Evolutionary conservation across 2,113 vertebrate species (phyloP), one percentile per base, ranked within the genome.

Genomic region (Heloderma charlesbogerti): DNA sequence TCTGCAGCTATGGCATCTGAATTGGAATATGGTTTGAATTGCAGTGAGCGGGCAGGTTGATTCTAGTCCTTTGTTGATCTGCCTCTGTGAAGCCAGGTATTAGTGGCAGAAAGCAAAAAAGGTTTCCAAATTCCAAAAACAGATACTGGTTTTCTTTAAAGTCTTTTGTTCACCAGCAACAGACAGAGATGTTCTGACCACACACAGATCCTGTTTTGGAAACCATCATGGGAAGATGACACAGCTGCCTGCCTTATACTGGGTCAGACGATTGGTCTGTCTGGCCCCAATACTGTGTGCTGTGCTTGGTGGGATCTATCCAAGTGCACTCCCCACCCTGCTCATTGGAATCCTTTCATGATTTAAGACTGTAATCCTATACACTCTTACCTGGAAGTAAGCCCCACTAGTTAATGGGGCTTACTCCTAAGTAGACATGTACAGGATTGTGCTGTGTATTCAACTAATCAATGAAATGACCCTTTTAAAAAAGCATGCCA

Each of bases 131-230:
- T 95, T 94, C 95, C 94, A 95, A 92, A 95, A 96, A 95, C 57
- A 79, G 95, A 97, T 96, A 93, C 92, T 91, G 91, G 91, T 94
- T 95, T 94, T 95, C 95, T 94, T 95, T 94, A 94, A 95, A 97
- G 94, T 94, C 93, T 95, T 95, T 94, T 93, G 91, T 92, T 95
- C 93, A 96, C 88, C 82, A 94, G 94, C 94, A 95, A 94, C 93
- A 97, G 95, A 86, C 93, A 87, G 95, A 95, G 94, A 94, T 96
- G 95, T 95, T 94, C 94, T 96, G 96, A 95, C 95, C 95, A 96
- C 95, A 96, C 95, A 96, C 94, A 96, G 92, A 95, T 91, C 91
- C 89, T 85, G 34, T 95, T 92, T 63, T 84, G 94, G 88, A 89
- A 94, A 91, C 88, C 90, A 95, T 93, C 93, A 94, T 94, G 63